Base-by-base conservation (phyloP, 53 echinoderm and acorn worm genomes). In the Crossaster papposus region DNA sequence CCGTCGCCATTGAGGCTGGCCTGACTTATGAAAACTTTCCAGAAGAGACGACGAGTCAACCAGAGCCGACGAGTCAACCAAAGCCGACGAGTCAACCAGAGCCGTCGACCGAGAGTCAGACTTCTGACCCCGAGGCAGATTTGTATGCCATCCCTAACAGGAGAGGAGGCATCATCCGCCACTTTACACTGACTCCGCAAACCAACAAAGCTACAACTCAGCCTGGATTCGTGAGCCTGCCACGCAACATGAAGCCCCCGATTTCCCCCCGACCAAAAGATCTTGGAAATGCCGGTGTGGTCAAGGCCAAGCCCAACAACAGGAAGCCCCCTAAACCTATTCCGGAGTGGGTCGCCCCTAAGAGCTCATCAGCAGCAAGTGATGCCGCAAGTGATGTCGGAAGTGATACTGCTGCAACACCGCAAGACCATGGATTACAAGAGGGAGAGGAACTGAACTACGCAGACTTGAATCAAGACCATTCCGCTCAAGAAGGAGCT, bases 121-220 rank as follows among this genome's bases (percentile, higher is more conserved):
- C 75, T 20, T 13, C 17, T 4, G 75, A 4, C 14, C 12, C 58
- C 58, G 2, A 58, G 58, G 58, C 17, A 58, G 75, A 74, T 22
- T 33, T 74, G 75, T 74, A 74, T 36, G 75, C 75, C 14, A 0
- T 74, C 28, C 34, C 17, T 22, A 36, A 74, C 75, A 74, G 34
- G 22, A 74, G 36, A 74, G 34, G 33, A 30, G 36, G 22, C 2
- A 36, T 20, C 36, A 74, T 74, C 36, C 33, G 22, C 24, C 75
- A 74, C 75, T 74, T 74, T 22, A 74, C 75, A 2, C 34, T 74
- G 75, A 20, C 36, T 4, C 75, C 36, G 4, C 34, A 32, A 35
- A 74, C 75, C 75, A 74, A 36, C 68, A 74, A 36, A 74, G 28
- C 75, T 36, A 74, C 68, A 6, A 23, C 28, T 68, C 32, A 34